phyloP scores from a whole-genome alignment of 2,113 vertebrate genomes.

The Halichoerus grypus region DNA sequence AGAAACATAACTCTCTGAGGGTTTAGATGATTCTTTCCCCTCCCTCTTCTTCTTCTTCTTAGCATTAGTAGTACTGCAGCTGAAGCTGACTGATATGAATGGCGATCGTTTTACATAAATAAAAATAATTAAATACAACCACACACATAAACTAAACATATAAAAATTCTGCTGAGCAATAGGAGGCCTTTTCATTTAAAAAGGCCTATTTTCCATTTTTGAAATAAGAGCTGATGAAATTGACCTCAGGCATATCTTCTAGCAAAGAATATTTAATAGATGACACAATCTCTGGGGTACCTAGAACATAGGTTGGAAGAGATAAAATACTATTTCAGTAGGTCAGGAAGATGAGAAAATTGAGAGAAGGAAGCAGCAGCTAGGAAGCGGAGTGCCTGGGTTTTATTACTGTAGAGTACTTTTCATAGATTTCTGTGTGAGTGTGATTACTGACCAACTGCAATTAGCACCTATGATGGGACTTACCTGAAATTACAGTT shows the following conservation, averaged over 20 bases:
- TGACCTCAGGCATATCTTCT: neutral
- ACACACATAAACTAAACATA: neutral
- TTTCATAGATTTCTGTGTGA: neutral
- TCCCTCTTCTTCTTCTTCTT: neutral
- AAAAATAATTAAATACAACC: neutral
- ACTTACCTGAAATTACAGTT: neutral
- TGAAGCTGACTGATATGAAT: neutral
- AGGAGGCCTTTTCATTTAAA: neutral
- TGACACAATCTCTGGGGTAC: neutral
- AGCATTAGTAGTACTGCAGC: neutral
- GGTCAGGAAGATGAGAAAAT: constrained; percentile 28
- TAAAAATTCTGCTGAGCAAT: neutral
- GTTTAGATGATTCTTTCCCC: neutral
- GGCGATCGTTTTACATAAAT: neutral
- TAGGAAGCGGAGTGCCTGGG: neutral
- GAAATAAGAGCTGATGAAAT: constrained; percentile 25
- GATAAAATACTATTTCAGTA: constrained; percentile 17
- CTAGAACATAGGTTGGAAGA: neutral
- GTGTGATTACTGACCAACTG: neutral
- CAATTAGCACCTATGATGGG: neutral
- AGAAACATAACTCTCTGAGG: neutral
- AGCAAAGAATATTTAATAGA: constrained; percentile 42
- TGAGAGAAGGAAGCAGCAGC: constrained; percentile 1
- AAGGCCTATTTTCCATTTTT: neutral
- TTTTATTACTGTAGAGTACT: neutral